A percentile compares a stretch with the other conserved stretches of the same genome.
phyloP scores from a whole-genome alignment of 2,888 invertebrate species.

The Hedychridium roseum region DNA sequence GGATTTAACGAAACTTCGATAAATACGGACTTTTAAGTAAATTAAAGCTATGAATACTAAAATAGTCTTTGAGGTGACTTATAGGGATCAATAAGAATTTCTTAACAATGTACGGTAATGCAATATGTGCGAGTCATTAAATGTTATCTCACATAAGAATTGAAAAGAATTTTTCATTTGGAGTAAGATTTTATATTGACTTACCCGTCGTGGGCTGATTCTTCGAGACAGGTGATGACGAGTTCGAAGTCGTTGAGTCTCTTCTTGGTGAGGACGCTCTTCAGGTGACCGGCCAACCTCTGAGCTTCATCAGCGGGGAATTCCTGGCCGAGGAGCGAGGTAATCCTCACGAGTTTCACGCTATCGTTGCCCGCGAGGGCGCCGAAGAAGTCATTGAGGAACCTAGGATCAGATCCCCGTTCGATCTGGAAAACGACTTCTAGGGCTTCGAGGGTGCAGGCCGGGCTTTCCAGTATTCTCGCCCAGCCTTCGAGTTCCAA shows the following conservation, averaged over 20 bases:
- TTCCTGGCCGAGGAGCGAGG: slow-evolving; percentile 67
- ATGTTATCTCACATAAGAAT: too few relatives aligned
- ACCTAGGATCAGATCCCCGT: slow-evolving; percentile 60
- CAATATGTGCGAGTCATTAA: too few relatives aligned
- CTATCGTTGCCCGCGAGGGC: slow-evolving; percentile 66
- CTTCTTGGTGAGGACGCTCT: slow-evolving; percentile 64
- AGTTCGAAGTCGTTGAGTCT: slow-evolving; percentile 66
- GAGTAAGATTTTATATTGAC: slow-evolving; percentile 10
- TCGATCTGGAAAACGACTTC: slow-evolving; percentile 66
- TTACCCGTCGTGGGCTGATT: slow-evolving; percentile 65
- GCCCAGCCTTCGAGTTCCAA: slow-evolving; percentile 67
- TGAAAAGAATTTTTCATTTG: neutral
- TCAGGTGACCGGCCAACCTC: slow-evolving; percentile 64
- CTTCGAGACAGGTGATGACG: slow-evolving; percentile 67
- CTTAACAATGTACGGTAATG: too few relatives aligned
- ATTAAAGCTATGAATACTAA: too few relatives aligned
- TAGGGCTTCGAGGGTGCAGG: slow-evolving; percentile 65
- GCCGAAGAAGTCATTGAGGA: slow-evolving; percentile 66
- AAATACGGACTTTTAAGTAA: too few relatives aligned
- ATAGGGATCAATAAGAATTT: too few relatives aligned
- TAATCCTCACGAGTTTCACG: slow-evolving; percentile 65
- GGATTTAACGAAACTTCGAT: too few relatives aligned
- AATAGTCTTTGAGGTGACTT: too few relatives aligned
- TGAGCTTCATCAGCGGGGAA: slow-evolving; percentile 66
- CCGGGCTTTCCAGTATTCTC: slow-evolving; percentile 64